These are phyloP conservation scores for Nerophis lumbriciformis DNA, from an alignment of 2,113 vertebrate genomes.

Conservation along the genomic window DNA sequence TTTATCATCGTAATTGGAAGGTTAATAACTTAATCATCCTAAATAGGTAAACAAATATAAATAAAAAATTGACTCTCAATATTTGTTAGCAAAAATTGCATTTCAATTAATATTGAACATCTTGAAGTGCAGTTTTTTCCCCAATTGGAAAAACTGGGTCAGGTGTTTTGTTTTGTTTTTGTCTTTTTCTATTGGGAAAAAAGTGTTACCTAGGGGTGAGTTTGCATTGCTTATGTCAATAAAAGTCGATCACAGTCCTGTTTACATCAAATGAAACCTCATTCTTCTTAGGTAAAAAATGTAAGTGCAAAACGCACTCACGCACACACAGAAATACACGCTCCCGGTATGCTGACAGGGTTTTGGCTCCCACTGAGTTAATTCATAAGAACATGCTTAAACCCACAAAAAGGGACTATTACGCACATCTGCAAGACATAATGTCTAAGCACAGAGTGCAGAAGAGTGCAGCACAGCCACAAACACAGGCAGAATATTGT, in stretches of 20 bases:
- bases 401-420: constrained; percentile 48
- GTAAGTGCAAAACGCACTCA: not conserved
- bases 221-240: not conserved
- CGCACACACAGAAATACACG: constrained; percentile 1
- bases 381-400: constrained; percentile 50
- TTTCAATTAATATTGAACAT: too few species aligned
- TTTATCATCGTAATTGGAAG: too few species aligned
- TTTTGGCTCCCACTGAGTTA: constrained; percentile 39
- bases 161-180: too few species aligned
- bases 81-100: too few species aligned
- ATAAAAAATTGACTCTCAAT: too few species aligned
- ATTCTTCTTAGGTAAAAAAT: not conserved
- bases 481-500: constrained; percentile 9
- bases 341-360: constrained; percentile 13
- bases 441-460: constrained; percentile 51
- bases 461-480: constrained; percentile 24
- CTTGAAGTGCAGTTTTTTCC: too few species aligned
- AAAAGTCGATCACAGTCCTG: not conserved
- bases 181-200: too few species aligned
- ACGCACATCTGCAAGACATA: constrained; percentile 64
- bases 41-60: too few species aligned
- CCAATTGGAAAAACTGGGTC: too few species aligned
- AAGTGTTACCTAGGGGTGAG: too few species aligned
- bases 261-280: not conserved
- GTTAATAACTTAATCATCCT: too few species aligned